Evolutionary conservation across 2,888 invertebrate species (phyloP), one percentile per base, ranked within the genome.

Genomic region (Microctonus hyperodae): DNA sequence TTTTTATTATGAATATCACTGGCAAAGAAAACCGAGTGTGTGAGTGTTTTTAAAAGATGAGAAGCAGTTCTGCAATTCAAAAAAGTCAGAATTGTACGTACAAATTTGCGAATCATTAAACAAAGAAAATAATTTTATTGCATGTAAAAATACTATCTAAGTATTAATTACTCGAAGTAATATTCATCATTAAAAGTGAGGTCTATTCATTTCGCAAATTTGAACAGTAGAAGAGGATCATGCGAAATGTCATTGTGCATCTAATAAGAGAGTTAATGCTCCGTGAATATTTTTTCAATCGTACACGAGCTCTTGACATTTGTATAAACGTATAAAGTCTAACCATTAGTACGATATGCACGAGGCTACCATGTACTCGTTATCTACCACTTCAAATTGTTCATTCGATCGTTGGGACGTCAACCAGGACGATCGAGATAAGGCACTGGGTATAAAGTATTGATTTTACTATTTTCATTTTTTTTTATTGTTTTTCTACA

Each of bases 391-490:
- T 70, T 68, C 58, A 68, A 65, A 68, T 69, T 64, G 59, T 62
- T 37, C 40, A 48, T 69, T 65, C 66, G 56, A 60, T 50, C 51
- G 65, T 16, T 61, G 64, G 69, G 59, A 57, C 64, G 74, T 74
- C 72, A 74, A 68, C 71, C 51, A 51, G 72, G 70, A 72, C 70
- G 72, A 75, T 74, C 73, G 69, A 70, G 79, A 78, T 78, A 78
- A 76, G 73, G 69, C 33, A 65, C 51, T 62, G 65, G 58, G 56
- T 67, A 53, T 65, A 69, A 64, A 70, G 35, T 75, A 75, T 78
- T 75, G 78, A 74, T 77, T 70, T 40, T 25, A 28, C 56, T 64
- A 13, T 62, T 53, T 56, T 57, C 60, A 7, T 62, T 60, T 56
- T 66, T 62, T 57, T 48, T 22, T 7, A 48, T 23, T 33, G 44